Conservation (phyloP, 2,797 vertebrate genomes). For the Myotis myotis region DNA sequence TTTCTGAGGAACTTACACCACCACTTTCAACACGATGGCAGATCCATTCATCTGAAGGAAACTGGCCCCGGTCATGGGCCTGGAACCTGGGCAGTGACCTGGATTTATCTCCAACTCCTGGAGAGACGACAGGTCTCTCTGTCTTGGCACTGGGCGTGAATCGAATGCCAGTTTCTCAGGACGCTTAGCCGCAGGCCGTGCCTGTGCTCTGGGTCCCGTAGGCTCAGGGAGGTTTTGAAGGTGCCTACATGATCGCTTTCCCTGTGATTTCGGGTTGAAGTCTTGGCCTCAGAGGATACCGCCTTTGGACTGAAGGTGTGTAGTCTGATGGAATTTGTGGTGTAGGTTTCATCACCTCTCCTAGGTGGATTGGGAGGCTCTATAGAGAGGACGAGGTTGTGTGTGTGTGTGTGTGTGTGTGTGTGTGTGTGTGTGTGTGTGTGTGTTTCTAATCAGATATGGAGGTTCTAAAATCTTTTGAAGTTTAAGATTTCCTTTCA, state of each 20-base stretch:
- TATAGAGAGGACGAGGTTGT: background rate
- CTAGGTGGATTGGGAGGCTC: slow-evolving; percentile 27
- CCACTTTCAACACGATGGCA: accelerated
- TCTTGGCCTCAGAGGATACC: slow-evolving; percentile 82
- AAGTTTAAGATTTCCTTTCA: slow-evolving; percentile 39
- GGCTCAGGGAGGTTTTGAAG: slow-evolving; percentile 49
- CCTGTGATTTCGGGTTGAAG: slow-evolving; percentile 84
- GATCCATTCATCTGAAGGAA: background rate
- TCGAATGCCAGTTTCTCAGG: background rate
- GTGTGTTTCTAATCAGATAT: background rate
- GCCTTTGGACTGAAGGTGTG: slow-evolving; percentile 86
- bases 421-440: background rate
- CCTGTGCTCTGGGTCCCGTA: slow-evolving; percentile 46
- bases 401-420: background rate
- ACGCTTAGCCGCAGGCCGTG: background rate
- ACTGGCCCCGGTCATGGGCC: background rate
- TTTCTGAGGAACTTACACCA: background rate
- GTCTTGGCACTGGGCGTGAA: background rate
- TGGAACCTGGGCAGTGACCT: background rate
- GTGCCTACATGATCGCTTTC: slow-evolving; percentile 79
- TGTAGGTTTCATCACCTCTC: slow-evolving; percentile 41
- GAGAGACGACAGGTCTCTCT: background rate
- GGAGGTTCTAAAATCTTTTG: slow-evolving; percentile 8
- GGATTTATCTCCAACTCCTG: background rate
- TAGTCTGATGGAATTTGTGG: slow-evolving; percentile 74